Evolutionary conservation across 2,113 vertebrate species (phyloP), one percentile per base, ranked within the genome.

Genomic region (Nanorana parkeri): DNA sequence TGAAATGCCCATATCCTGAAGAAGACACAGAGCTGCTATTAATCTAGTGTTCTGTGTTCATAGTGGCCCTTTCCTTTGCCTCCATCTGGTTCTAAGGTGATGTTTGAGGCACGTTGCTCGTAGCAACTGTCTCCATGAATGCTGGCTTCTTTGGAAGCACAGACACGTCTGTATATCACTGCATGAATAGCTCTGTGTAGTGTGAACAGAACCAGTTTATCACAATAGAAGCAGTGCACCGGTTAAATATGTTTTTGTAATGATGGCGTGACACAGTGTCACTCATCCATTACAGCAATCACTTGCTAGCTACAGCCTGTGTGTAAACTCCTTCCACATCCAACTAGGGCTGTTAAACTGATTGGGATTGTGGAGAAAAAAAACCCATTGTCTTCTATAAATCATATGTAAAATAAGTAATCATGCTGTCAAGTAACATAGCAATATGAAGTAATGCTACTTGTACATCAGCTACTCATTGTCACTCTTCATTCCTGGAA

Each of bases 111-210:
- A 91, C 64, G 93, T 95, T 96, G 92, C 93, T 92, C 90, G 85
- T 96, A 92, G 95, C 94, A 96, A 94, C 93, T 88, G 29, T 90
- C 88, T 85, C 88, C 86, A 89, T 88, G 87, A 93, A 93, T 91
- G 88, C 88, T 84, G 88, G 72, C 86, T 89, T 89, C 88, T 90
- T 86, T 91, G 85, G 87, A 83, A 75, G 80, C 73, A 83, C 84
- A 85, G 86, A 85, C 3, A 79, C 64, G 64, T 87, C 75, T 17
- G 3, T 84, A 3, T 81, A 85, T 86, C 78, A 85, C 13, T 72
- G 78, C 64, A 79, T 52, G 77, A 47, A 17, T 86, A 64, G 86
- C 1, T 85, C 84, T 78, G 63, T 83, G 1, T 28, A n/a, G 66
- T 82, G 69, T 80, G 73, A 47, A 28, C 72, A 17, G 71, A 52